Evolutionary conservation across 1,140 invertebrate species (phyloP).

Genomic region (Danaus melanippus): DNA sequence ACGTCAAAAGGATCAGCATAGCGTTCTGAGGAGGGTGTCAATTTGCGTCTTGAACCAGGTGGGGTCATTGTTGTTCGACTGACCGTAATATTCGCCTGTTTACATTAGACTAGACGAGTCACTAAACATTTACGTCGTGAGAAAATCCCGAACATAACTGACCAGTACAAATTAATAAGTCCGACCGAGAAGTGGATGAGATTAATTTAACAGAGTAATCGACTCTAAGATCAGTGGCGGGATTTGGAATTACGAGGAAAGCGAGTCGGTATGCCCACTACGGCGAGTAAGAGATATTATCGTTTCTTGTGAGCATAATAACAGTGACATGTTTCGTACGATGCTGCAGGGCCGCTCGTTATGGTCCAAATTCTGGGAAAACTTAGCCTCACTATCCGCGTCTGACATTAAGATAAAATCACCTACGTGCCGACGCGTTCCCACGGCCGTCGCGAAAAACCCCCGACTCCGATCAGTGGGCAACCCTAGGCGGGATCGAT

Average conservation of each 20-base stretch:
- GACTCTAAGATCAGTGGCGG: slow-evolving; percentile 38
- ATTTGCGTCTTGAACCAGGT: slow-evolving; percentile 49
- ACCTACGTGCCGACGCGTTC: slow-evolving; percentile 41
- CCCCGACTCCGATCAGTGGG: slow-evolving; percentile 26
- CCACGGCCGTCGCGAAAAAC: slow-evolving; percentile 55
- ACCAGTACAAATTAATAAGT: slow-evolving; percentile 5
- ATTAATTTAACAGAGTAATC: slow-evolving; percentile 48
- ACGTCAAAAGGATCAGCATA: slow-evolving; percentile 46
- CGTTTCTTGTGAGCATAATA: slow-evolving; percentile 60
- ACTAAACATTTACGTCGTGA: slow-evolving; percentile 17
- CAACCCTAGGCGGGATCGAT: slow-evolving; percentile 42
- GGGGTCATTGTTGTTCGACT: slow-evolving; percentile 57
- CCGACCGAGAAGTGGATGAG: slow-evolving; percentile 6
- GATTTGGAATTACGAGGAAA: slow-evolving; percentile 30
- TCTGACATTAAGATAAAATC: slow-evolving; percentile 62
- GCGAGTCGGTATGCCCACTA: slow-evolving; percentile 32
- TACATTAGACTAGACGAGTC: slow-evolving; percentile 34
- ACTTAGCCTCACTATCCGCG: slow-evolving; percentile 44
- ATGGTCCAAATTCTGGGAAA: slow-evolving; percentile 62
- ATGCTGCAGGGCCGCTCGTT: slow-evolving; percentile 49
- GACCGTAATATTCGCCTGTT: slow-evolving; percentile 52
- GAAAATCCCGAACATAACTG: slow-evolving; percentile 15
- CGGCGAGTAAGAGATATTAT: slow-evolving; percentile 62
- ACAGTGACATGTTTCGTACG: slow-evolving; percentile 64
- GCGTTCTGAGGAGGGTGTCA: slow-evolving; percentile 52